Evolutionary conservation across 1,140 invertebrate species (phyloP), one percentile per base, ranked within the genome.

Genomic region (Hylyphantes graminicola): DNA sequence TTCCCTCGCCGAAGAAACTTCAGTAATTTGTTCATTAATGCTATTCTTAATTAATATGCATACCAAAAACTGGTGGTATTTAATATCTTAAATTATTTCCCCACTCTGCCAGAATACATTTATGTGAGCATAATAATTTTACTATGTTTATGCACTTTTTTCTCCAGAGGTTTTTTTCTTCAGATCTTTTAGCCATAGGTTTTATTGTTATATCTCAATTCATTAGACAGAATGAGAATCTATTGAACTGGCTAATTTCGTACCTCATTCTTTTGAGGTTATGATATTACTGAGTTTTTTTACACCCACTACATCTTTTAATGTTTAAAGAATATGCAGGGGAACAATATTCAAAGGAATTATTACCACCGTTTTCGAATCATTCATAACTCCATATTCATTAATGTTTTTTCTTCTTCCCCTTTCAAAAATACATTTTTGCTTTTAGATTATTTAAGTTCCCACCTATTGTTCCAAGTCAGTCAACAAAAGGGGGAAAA

Each of bases 131-230:
- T 75, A 55, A 83, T 75, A 17, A 67, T 75, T 57, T 19, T n/a
- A 70, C 70, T 75, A 65, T 83, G 80, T 83, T 74, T 73, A 64
- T 51, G 57, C 55, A 65, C 65, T 74, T 81, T 81, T 81, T 64
- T 63, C 35, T n/a, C 51, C 35, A 10, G n/a, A 74, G 72, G 65
- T 83, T 53, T 83, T 83, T 83, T 83, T 73, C 75, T 53, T 19
- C 53, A 13, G n/a, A 78, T 65, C 54, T 65, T 65, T 19, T n/a
- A 35, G 65, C 57, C 78, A 35, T 35, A 2, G 19, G 72, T 74
- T 83, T 83, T 83, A 83, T 83, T 78, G 65, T 78, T 83, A 83
- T 83, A 83, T 83, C 80, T 83, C 59, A 74, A 83, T 83, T 83
- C 72, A 83, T 83, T 83, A 75, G 51, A 59, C n/a, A 15, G 57